phyloP scores from a whole-genome alignment of 2,888 invertebrate genomes.

The Oscheius sp. region DNA sequence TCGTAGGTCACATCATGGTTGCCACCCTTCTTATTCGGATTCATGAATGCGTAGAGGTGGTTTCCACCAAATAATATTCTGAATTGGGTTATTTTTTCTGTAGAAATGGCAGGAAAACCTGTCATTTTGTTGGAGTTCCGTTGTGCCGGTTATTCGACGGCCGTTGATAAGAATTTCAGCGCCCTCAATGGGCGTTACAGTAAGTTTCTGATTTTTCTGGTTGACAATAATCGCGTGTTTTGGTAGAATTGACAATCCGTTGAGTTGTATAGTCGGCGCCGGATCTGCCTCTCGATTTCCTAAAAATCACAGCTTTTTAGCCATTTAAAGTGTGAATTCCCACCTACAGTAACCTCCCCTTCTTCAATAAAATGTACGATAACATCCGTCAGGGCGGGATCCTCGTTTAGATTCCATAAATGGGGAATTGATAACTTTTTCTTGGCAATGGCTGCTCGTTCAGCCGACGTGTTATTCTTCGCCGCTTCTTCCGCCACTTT shows the following conservation, averaged over 20 bases:
- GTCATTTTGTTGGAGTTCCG: slow-evolving; percentile 77
- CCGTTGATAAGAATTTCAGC: slow-evolving; percentile 77
- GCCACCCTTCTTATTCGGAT: slow-evolving; percentile 74
- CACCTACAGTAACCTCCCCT: slow-evolving; percentile 72
- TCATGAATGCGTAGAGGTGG: slow-evolving; percentile 77
- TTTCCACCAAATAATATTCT: slow-evolving; percentile 78
- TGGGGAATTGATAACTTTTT: slow-evolving; percentile 73
- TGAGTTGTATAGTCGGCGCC: slow-evolving; percentile 74
- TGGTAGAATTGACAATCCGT: slow-evolving; percentile 77
- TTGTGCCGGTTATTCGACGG: slow-evolving; percentile 74
- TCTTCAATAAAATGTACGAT: slow-evolving; percentile 77
- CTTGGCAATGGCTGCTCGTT: slow-evolving; percentile 58
- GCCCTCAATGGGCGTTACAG: slow-evolving; percentile 72
- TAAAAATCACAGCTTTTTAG: slow-evolving; percentile 59
- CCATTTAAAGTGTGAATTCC: neutral
- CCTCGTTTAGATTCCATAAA: slow-evolving; percentile 78
- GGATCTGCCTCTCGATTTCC: slow-evolving; percentile 73
- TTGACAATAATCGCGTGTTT: slow-evolving; percentile 76
- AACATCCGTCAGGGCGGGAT: slow-evolving; percentile 77
- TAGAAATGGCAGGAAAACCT: slow-evolving; percentile 68
- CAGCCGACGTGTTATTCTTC: slow-evolving; percentile 50
- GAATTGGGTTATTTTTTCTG: slow-evolving; percentile 27
- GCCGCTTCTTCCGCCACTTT: slow-evolving; percentile 69
- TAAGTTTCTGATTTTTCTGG: slow-evolving; percentile 69
- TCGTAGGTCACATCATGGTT: slow-evolving; percentile 76